Conservation (phyloP, 2,797 vertebrate genomes). For the Notolepis coatsorum region DNA sequence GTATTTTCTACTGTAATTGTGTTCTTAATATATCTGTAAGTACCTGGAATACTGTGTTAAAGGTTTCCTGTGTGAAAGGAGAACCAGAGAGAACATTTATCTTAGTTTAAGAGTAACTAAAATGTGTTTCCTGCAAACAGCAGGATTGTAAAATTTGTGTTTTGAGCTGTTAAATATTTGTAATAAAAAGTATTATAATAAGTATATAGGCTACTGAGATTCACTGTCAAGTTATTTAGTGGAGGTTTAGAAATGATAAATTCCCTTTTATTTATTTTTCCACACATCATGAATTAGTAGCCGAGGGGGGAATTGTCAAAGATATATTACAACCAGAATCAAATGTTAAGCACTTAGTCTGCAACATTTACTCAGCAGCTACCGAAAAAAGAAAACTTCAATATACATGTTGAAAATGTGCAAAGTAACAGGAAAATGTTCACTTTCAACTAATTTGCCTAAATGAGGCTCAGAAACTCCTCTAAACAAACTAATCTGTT, state of each 20-base stretch:
- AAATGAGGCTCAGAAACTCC: neutral
- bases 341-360: neutral
- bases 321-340: constrained; percentile 20
- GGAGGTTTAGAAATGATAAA: constrained; percentile 27
- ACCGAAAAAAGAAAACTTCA: constrained; percentile 34
- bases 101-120: neutral
- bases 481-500: constrained; percentile 9
- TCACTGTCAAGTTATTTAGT: constrained; percentile 18
- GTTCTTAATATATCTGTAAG: constrained; percentile 58
- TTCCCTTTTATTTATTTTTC: constrained; percentile 3
- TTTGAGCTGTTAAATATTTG: neutral
- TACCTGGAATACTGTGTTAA: constrained; percentile 35
- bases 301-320: neutral
- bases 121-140: constrained; percentile 11
- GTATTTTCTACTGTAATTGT: constrained; percentile 54
- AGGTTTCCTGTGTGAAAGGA: neutral
- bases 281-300: constrained; percentile 4
- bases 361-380: constrained; percentile 37
- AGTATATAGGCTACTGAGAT: constrained; percentile 12
- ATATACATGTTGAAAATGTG: constrained; percentile 25
- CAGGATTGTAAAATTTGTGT: neutral
- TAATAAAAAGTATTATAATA: neutral
- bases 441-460: neutral
- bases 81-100: constrained; percentile 1
- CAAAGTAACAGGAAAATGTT: constrained; percentile 14